Evolutionary conservation across 2,797 vertebrate species (phyloP).

Genomic region (Nyctibius grandis): DNA sequence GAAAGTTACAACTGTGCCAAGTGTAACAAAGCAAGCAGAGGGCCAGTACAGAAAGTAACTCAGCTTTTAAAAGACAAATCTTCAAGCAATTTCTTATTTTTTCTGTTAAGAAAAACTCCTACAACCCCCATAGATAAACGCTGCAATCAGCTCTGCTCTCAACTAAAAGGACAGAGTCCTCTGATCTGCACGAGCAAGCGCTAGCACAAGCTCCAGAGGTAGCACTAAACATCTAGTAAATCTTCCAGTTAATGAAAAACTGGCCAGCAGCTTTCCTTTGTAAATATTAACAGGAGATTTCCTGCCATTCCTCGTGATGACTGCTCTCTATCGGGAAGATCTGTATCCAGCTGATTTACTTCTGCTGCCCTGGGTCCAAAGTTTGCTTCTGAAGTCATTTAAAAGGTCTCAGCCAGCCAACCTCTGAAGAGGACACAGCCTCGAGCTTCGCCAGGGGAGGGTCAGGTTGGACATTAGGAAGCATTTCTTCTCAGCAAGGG

Average conservation of each 20-base stretch:
- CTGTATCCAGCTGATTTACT: not conserved
- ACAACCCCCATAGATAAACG: not conserved
- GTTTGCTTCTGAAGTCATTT: not conserved
- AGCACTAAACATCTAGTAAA: not conserved
- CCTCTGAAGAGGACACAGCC: too few species aligned
- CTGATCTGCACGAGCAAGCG: not conserved
- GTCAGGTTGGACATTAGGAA: too few species aligned
- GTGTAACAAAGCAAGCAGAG: not conserved
- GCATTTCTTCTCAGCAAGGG: too few species aligned
- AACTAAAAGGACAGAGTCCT: not conserved
- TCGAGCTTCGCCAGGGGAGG: too few species aligned
- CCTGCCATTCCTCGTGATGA: not conserved
- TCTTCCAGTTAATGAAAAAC: constrained; percentile 24
- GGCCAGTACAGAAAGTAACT: not conserved
- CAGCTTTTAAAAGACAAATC: not conserved
- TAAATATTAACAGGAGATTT: constrained; percentile 35
- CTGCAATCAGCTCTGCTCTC: not conserved
- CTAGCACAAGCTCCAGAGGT: not conserved
- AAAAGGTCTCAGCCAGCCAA: not conserved
- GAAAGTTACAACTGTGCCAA: not conserved
- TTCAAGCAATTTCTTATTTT: not conserved
- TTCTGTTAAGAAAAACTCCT: not conserved
- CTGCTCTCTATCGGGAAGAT: not conserved
- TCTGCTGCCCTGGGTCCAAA: not conserved
- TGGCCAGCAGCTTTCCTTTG: not conserved